A percentile compares a stretch with the other conserved stretches of the same genome.
Conservation (phyloP, 35 echinoderm and acorn worm genomes). For the Lytechinus variegatus region DNA sequence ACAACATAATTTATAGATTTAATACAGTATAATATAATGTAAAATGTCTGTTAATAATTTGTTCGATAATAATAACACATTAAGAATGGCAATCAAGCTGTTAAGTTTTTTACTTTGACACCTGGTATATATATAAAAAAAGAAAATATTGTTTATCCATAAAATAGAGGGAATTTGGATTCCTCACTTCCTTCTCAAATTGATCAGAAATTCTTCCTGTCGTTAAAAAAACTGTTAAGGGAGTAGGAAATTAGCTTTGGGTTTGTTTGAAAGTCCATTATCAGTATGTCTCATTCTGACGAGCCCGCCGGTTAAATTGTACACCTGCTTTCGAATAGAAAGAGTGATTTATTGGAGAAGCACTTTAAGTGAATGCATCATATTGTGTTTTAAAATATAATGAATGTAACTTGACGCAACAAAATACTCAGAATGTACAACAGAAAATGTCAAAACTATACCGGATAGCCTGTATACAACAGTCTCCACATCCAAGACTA, state of each 20-base stretch:
- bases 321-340: neutral
- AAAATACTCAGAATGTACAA: neutral
- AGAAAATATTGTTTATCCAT: neutral
- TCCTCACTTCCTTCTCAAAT: neutral
- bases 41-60: too few relatives aligned
- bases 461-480: neutral
- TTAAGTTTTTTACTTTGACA: too few relatives aligned
- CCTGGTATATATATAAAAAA: neutral
- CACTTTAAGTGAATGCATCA: neutral
- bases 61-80: too few relatives aligned
- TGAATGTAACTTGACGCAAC: neutral
- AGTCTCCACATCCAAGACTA: neutral
- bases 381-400: neutral
- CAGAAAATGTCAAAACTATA: neutral
- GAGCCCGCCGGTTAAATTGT: neutral
- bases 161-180: neutral
- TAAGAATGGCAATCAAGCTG: too few relatives aligned
- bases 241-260: neutral
- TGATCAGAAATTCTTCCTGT: neutral
- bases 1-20: too few relatives aligned
- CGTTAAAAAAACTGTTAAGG: neutral
- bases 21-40: too few relatives aligned
- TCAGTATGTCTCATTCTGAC: neutral
- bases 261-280: neutral
- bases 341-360: neutral